Conservation (phyloP, 2,797 vertebrate species). For the Lophius americanus region DNA sequence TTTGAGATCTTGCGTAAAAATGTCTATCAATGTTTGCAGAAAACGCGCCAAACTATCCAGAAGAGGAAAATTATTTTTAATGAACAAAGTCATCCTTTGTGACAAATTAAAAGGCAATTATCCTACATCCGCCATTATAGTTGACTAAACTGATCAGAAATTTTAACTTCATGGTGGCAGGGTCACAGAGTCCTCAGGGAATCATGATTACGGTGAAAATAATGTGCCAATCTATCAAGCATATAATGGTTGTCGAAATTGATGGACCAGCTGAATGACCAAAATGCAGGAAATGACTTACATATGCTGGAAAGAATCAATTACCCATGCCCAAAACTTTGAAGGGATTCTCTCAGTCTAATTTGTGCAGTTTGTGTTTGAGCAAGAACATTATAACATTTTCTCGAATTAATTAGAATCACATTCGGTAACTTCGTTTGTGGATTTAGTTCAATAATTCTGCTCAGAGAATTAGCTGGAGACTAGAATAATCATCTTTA, state of each 20-base stretch:
- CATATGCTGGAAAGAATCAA: slow-evolving; percentile 9
- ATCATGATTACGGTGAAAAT: too few species aligned
- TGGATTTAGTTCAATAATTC: slow-evolving; percentile 38
- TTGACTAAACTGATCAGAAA: not conserved
- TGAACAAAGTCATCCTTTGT: not conserved
- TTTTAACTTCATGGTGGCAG: not conserved
- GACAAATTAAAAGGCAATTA: not conserved
- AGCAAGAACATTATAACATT: not conserved
- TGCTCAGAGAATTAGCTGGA: slow-evolving; percentile 40
- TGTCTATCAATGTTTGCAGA: too few species aligned
- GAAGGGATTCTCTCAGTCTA: slow-evolving; percentile 10
- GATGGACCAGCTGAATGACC: not conserved
- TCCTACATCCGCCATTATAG: not conserved
- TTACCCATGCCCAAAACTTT: slow-evolving; percentile 20
- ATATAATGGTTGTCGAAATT: too few species aligned
- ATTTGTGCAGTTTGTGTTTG: slow-evolving; percentile 10
- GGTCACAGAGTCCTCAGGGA: not conserved
- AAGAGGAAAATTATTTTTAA: too few species aligned
- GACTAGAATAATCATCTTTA: slow-evolving; percentile 50
- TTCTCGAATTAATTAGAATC: slow-evolving; percentile 36
- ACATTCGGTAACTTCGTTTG: slow-evolving; percentile 19
- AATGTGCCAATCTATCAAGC: too few species aligned
- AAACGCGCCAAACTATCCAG: too few species aligned
- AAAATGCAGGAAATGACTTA: slow-evolving; percentile 1
- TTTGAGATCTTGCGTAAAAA: too few species aligned